Base-by-base conservation (phyloP, 1,140 invertebrate genomes). In the Bombus haemorrhoidalis region DNA sequence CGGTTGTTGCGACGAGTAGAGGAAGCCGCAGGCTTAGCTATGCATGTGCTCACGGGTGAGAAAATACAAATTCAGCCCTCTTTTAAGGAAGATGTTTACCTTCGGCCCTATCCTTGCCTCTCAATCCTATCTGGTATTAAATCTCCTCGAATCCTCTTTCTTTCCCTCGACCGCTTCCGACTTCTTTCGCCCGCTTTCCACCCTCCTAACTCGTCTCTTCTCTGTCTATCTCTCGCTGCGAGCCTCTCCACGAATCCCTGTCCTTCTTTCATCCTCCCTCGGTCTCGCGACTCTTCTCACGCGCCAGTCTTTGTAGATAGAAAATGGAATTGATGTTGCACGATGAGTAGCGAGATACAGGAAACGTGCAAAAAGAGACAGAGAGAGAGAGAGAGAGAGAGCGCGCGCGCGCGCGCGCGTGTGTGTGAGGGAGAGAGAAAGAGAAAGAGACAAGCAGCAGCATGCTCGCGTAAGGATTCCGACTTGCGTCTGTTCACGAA, bases 91-190 rank as follows among this genome's bases (percentile, higher is more conserved):
- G 76, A 83, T 93, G 91, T 94, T 92, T 93, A 93, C 92, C 90
- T 86, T 88, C 88, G 88, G 89, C 75, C 88, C 89, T 82, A 77
- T 79, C 64, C 74, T 87, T 76, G 75, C 81, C 80, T 86, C 74
- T 94, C 93, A 94, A 94, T 94, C 92, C 87, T 94, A 94, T 94
- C 93, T 94, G 87, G 82, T 94, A 94, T 94, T 94, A 94, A 94
- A 94, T 94, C 93, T 92, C 86, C 89, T 90, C 90, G 91, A 93
- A 93, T 90, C 87, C 83, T 83, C 81, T 91, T 91, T 90, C 76
- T 87, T 85, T 69, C 62, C 80, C 39, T 57, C 72, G 47, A 79
- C 76, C 87, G 89, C 86, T 87, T 90, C 77, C 80, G 72, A 53
- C 62, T 83, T 86, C 75, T 89, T 87, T 91, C 47, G 66, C 25